Conservation (phyloP, 2,113 vertebrate species). For the Tenrec ecaudatus region DNA sequence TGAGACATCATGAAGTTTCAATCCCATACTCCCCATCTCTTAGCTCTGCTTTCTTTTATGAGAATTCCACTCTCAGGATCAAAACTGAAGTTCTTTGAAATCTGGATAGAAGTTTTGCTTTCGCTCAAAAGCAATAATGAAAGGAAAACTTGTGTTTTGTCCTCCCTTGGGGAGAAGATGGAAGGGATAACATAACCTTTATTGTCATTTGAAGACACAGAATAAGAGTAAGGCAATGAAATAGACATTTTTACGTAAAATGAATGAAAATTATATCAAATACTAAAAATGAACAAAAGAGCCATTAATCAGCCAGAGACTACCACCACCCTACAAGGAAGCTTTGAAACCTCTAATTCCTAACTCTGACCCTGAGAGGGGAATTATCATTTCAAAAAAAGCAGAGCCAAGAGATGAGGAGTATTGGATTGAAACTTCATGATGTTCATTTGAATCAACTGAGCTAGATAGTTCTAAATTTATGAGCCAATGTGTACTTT, state of each 20-base stretch:
- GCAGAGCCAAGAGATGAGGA: background rate
- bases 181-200: background rate
- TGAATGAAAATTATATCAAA: background rate
- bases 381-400: background rate
- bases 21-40: too few relatives aligned
- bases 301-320: background rate
- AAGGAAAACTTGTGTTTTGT: background rate
- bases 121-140: background rate
- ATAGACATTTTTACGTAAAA: background rate
- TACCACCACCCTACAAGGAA: background rate
- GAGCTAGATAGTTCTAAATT: background rate
- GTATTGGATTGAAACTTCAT: background rate
- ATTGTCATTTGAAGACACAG: background rate
- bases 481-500: background rate
- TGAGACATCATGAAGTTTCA: too few relatives aligned
- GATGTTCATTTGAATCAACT: background rate
- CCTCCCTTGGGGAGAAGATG: background rate
- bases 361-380: background rate
- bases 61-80: too few relatives aligned
- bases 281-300: conserved; percentile 7
- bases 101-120: background rate
- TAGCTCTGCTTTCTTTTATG: too few relatives aligned
- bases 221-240: background rate
- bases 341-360: background rate
- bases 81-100: background rate